A percentile compares a stretch with the other conserved stretches of the same genome.
Evolutionary conservation across 2,888 invertebrate species (phyloP).

Genomic region (Polydrusus pterygomalis): DNA sequence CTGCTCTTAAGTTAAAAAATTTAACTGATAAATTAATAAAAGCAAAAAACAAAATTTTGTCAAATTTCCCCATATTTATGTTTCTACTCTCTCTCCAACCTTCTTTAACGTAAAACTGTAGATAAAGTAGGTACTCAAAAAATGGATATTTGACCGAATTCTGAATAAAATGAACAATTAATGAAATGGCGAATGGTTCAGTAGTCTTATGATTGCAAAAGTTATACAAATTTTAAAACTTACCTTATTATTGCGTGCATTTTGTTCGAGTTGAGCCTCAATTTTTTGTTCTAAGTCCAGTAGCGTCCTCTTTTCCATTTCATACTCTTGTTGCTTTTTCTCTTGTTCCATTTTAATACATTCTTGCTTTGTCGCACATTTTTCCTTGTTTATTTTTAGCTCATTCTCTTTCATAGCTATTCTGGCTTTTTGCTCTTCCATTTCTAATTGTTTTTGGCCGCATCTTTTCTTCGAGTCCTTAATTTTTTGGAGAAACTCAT

Average conservation of each 20-base stretch:
- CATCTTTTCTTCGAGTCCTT: neutral
- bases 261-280: neutral
- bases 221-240: neutral
- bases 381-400: neutral
- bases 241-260: neutral
- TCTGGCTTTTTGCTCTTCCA: neutral
- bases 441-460: neutral
- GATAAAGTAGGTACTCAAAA: too few species aligned
- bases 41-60: too few species aligned
- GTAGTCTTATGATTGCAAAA: too few species aligned
- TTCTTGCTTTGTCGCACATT: neutral
- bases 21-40: too few species aligned
- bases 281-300: neutral
- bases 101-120: too few species aligned
- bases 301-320: slow-evolving; percentile 6
- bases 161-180: too few species aligned
- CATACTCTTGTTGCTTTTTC: slow-evolving; percentile 5
- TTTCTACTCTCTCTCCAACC: too few species aligned
- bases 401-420: slow-evolving; percentile 5
- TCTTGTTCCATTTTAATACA: neutral
- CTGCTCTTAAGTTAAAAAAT: too few species aligned
- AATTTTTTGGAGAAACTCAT: neutral
- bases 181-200: too few species aligned
- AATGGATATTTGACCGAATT: too few species aligned
- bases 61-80: too few species aligned